A percentile compares a stretch with the other conserved stretches of the same genome.
These are phyloP conservation scores for Carpatolechia fugitivella DNA, from an alignment of 2,888 invertebrate species.

Conservation along the genomic window DNA sequence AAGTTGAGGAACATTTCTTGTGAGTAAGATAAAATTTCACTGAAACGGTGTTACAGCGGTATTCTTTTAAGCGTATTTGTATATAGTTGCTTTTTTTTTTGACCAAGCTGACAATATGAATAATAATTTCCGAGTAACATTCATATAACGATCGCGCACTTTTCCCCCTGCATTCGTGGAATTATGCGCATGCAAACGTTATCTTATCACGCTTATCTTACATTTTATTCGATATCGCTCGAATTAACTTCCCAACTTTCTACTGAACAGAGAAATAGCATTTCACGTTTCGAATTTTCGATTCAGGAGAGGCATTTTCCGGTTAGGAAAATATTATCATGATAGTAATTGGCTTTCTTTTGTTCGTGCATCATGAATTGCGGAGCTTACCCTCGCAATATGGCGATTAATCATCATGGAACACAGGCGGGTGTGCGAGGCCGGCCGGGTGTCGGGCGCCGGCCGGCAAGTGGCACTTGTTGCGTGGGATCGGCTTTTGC, in stretches of 20 bases:
- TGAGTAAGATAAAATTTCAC: too few species aligned
- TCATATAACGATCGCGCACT: conserved; percentile 19
- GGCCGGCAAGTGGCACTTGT: conserved; percentile 56
- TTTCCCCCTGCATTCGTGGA: conserved; percentile 20
- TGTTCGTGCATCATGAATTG: background rate
- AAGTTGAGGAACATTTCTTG: conserved; percentile 12
- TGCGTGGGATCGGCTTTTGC: conserved; percentile 61
- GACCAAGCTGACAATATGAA: too few species aligned
- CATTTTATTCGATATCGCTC: conserved; percentile 21
- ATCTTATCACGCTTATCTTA: conserved; percentile 22
- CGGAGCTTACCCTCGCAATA: background rate
- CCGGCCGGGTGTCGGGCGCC: conserved; percentile 15
- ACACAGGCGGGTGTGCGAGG: conserved; percentile 7
- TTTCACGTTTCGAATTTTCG: background rate
- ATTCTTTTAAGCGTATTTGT: too few species aligned
- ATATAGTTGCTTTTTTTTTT: too few species aligned
- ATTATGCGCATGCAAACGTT: conserved; percentile 12
- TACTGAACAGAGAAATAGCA: background rate
- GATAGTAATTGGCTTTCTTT: background rate
- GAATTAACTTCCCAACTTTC: conserved; percentile 14
- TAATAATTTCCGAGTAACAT: too few species aligned
- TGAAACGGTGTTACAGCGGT: too few species aligned
- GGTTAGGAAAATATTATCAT: background rate
- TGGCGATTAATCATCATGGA: conserved; percentile 32
- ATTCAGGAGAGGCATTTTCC: background rate